These are phyloP conservation scores for Gastracanthus pulcherrimus DNA, from an alignment of 2,888 invertebrate genomes.

Conservation along the genomic window DNA sequence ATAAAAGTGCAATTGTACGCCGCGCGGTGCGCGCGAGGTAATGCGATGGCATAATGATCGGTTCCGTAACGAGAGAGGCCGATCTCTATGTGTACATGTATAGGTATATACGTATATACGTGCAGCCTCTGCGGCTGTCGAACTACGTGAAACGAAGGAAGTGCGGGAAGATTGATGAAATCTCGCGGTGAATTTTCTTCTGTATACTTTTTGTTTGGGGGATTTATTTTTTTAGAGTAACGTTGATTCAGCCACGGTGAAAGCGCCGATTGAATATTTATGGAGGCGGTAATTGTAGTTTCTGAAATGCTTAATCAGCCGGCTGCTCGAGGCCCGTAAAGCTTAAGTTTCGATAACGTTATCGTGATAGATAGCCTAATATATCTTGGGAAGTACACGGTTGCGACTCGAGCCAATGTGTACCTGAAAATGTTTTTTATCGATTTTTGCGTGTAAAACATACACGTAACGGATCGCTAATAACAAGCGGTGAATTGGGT, in stretches of 20 bases:
- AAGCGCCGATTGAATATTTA: no score
- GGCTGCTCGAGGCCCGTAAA: no score
- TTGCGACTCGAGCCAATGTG: no score
- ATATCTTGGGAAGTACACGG: no score
- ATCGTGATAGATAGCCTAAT: no score
- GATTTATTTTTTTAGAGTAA: not conserved
- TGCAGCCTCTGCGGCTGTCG: not conserved
- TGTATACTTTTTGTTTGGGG: not conserved
- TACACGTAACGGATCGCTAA: no score
- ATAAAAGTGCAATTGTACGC: conserved; percentile 27
- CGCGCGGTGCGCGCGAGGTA: not conserved
- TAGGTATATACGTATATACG: not conserved
- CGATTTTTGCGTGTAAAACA: no score
- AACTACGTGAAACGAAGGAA: conserved; percentile 6
- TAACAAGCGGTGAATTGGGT: not conserved
- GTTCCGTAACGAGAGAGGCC: conserved; percentile 20
- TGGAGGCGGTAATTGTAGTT: no score
- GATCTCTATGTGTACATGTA: not conserved
- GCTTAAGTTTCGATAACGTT: no score
- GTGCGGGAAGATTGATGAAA: conserved; percentile 19
- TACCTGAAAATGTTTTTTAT: no score
- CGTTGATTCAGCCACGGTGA: no score
- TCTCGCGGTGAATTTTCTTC: not conserved
- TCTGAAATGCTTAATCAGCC: no score
- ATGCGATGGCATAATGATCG: conserved; percentile 21